Evolutionary conservation across 2,113 vertebrate genomes (phyloP), one percentile per base, ranked within the genome.

Genomic region (Telmatochromis sp.): DNA sequence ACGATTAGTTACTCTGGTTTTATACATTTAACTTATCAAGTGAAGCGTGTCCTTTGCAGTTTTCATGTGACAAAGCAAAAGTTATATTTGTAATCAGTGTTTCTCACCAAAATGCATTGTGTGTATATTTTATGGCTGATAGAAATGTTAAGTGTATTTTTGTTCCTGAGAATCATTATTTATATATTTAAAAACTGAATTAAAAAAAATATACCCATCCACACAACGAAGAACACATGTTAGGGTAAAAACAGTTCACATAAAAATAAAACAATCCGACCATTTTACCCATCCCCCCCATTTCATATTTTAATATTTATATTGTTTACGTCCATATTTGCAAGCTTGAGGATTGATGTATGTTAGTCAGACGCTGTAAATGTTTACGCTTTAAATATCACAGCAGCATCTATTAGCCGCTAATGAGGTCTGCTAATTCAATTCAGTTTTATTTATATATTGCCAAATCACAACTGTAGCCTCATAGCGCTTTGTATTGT

Each of bases 391-490:
- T 63, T 35, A 35, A 35, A 63, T 63, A n/a, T 63, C 31, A 35
- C 17, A n/a, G 17, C 31, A 35, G 9, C 58, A 63, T 12, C 1
- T 63, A 35, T 63, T 63, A 63, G 31, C 31, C 6, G 6, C 58
- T 63, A 63, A 63, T 63, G 58, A 63, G 31, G 58, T 71, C 9
- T 71, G 12, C 17, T 35, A 23, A 63, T 63, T 35, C 31, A 35
- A n/a, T 63, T 63, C 58, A 63, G 17, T 35, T 63, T 63, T 63
- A 35, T 63, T 35, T 63, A 35, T 63, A 35, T 63, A n/a, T 63
- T 35, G 58, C 31, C 17, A 63, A 63, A 63, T 35, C 31, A 63
- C 58, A 63, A n/a, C 31, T 63, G 58, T 63, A 35, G 6, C 58
- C 31, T 35, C 58, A n/a, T 63, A 7, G 31, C 9, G 0, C 9